Evolutionary conservation across 53 echinoderm and acorn worm species (phyloP), one percentile per base, ranked within the genome.

Genomic region (Zoroaster sp.): DNA sequence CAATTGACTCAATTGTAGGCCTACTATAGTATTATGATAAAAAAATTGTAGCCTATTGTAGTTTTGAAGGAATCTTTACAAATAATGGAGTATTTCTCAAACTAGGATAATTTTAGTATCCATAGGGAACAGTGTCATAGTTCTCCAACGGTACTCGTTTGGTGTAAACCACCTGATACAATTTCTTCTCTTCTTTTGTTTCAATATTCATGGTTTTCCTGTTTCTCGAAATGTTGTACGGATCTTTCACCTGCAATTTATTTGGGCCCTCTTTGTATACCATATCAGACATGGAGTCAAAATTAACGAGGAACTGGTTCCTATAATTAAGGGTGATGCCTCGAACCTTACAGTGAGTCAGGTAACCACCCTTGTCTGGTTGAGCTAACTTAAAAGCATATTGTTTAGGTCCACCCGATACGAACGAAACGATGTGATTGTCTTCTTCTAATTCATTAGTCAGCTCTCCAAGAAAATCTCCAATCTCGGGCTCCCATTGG

Each of bases 121-220:
- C 79, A 25, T 59, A 79, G 1, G 79, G 79, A 35, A 79, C n/a
- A 6, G 65, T 79, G 63, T 79, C 79, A 40, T 36, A 79, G 25
- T 59, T 79, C 36, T 75, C 23, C 18, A 75, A 42, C 42, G 17
- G 42, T 41, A 43, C 73, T 12, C 73, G 73, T 39, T 73, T 77
- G 12, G 79, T 79, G 21, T 79, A 79, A 37, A 59, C 79, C 39
- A 79, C 37, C 20, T 79, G 79, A 39, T 79, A 79, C 17, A n/a
- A 59, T 23, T 79, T 79, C 7, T 79, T 79, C 35, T 79, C 59
- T 63, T 36, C 38, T 78, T 36, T 78, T 0, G 55, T 55, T 38
- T 74, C 74, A 8, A 74, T 74, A 21, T 42, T 74, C 75, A 75
- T 45, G 1, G 75, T 75, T 31, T 75, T 75, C 47, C 42, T 75